Evolutionary conservation across 2,888 invertebrate species (phyloP).

Genomic region (Drosophila lutescens): DNA sequence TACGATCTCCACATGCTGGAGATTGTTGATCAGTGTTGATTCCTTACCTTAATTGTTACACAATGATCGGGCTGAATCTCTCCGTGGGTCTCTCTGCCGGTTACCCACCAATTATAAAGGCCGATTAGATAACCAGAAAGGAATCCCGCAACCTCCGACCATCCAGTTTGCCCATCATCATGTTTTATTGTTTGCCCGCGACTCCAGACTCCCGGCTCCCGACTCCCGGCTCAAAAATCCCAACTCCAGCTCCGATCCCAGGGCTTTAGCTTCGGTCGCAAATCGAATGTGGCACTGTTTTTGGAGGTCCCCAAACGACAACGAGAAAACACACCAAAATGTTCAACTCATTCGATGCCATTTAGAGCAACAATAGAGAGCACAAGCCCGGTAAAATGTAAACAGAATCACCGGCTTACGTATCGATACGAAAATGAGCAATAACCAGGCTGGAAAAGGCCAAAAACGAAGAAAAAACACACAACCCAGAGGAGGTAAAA

Average conservation of each 20-base stretch:
- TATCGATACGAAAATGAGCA: constrained; percentile 77
- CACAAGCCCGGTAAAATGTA: constrained; percentile 64
- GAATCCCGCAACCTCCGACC: constrained; percentile 41
- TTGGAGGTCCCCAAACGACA: constrained; percentile 28
- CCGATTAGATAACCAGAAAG: constrained; percentile 76
- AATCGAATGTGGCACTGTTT: constrained; percentile 62
- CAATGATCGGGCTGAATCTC: constrained; percentile 78
- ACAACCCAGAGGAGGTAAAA: constrained; percentile 3
- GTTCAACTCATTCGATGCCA: constrained; percentile 76
- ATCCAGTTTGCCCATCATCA: constrained; percentile 69
- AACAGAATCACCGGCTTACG: constrained; percentile 60
- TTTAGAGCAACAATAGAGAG: constrained; percentile 78
- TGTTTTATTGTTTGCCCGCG: constrained; percentile 61
- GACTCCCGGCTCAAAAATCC: too few relatives aligned
- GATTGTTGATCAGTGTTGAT: constrained; percentile 52
- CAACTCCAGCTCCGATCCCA: constrained; percentile 1
- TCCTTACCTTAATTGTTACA: constrained; percentile 76
- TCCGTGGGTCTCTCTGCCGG: constrained; percentile 50
- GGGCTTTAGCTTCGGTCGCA: constrained; percentile 15
- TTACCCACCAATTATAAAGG: constrained; percentile 77
- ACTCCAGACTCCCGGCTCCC: background rate
- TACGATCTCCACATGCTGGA: constrained; percentile 27
- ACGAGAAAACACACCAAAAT: constrained; percentile 28
- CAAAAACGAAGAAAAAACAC: background rate
- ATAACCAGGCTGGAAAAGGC: constrained; percentile 57